Conservation (phyloP, 2,888 invertebrate species). For the Thecocarcelia acutangulata region DNA sequence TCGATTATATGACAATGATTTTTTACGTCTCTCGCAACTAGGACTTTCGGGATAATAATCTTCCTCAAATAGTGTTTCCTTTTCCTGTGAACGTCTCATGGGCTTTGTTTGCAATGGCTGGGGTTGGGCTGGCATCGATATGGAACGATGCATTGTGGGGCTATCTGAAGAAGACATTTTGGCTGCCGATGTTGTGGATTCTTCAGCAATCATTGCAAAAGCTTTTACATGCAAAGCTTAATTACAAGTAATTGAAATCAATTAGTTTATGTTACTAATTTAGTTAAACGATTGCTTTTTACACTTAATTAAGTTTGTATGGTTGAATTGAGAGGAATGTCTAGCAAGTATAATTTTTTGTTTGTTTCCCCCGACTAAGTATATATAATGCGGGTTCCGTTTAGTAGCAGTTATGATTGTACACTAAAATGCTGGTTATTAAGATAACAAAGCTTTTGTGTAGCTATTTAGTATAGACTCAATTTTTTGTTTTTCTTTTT, state of each 20-base stretch:
- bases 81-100: constrained; percentile 78
- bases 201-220: constrained; percentile 25
- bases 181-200: constrained; percentile 32
- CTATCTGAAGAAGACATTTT: constrained; percentile 64
- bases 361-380: no score
- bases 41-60: constrained; percentile 79
- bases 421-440: constrained; percentile 54
- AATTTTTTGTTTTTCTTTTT: constrained; percentile 21
- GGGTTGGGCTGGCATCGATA: constrained; percentile 80
- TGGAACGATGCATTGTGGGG: constrained; percentile 76
- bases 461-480: constrained; percentile 24
- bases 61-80: constrained; percentile 75
- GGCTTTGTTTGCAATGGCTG: constrained; percentile 75
- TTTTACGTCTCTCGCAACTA: constrained; percentile 71
- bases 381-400: constrained; percentile 44
- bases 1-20: constrained; percentile 64
- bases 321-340: constrained; percentile 24
- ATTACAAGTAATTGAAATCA: constrained; percentile 72
- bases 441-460: constrained; percentile 51
- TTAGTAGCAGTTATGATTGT: constrained; percentile 56
- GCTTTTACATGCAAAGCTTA: constrained; percentile 6
- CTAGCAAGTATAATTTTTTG: constrained; percentile 5
- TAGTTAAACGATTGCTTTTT: constrained; percentile 5
- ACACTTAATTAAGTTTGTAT: constrained; percentile 71
- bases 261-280: constrained; percentile 71